Evolutionary conservation across 2,113 vertebrate species (phyloP), one percentile per base, ranked within the genome.

Genomic region (Pelodiscus sinensis): DNA sequence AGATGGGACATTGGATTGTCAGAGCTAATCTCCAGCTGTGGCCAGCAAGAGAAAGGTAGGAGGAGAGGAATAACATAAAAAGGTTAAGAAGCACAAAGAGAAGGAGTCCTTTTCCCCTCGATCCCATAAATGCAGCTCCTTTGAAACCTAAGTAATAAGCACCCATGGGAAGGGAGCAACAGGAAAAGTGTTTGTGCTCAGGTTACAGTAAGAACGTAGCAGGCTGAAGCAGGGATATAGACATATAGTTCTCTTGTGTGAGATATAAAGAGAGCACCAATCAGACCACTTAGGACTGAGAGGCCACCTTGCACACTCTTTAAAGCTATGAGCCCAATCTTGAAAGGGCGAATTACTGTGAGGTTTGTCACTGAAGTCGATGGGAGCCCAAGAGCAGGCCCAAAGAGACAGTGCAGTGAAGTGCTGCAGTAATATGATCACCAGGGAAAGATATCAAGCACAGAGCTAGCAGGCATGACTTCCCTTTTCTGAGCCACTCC

Each of bases 221-320:
- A 55, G 6, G 4, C 94, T 85, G 93, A 95, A 97, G 44, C 84
- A 71, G 86, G 88, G 81, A 27, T 6, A 44, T 44, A 44, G 58
- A 9, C 11, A 29, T 93, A 96, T 92, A 86, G 92, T 60, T 65
- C 79, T 27, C 71, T 91, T 87, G 14, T 62, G 14, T 4, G 84
- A 90, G 65, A 54, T 9, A 50, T 82, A 15, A 2, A 13, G 13
- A 29, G 56, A 31, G 50, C 87, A 85, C 38, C 0, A 11, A 90
- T 78, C 51, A 84, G 68, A 50, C 6, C 73, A 35, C 55, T 25
- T 8, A 52, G 58, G n/a, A 38, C 79, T 60, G 78, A 44, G 65
- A 81, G 85, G 80, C 65, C 58, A 81, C 90, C 19, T 73, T 51
- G 68, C 81, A 75, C 56, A 84, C 65, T n/a, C 35, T 82, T 78